Evolutionary conservation across 2,888 invertebrate genomes (phyloP), one percentile per base, ranked within the genome.

Genomic region (Leptinotarsa haldemani): DNA sequence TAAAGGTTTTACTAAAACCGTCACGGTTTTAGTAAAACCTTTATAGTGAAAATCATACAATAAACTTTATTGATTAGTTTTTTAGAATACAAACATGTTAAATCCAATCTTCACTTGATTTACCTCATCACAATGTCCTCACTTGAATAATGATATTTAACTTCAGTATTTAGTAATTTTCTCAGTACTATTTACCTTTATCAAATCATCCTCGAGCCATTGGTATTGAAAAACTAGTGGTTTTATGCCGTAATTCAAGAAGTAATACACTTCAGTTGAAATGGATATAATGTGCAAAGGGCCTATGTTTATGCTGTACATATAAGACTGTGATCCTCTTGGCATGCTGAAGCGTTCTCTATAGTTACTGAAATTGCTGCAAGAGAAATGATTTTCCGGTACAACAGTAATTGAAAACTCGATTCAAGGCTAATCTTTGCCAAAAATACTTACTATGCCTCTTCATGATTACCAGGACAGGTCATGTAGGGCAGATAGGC

Each of bases 241-340:
- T 66, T 81, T 81, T 7, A 80, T 22, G 3, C 98, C 98, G 85
- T 95, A 98, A 82, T 95, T 90, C 53, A 95, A 88, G 87, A 93
- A 98, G 88, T 97, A 99, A 88, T 98, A 99, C 72, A 94, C 94
- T 89, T 99, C 99, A 0, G 98, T 97, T 74, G 96, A 95, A 81
- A 99, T 92, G 25, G 94, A 94, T 70, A 99, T 92, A 83, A 99
- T 94, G 88, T 97, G 97, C 18, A 95, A 91, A 0, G 95, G 95
- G 0, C 97, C 97, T 78, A 97, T 86, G 87, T 97, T 91, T 86
- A 96, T 96, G 85, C 97, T 97, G 88, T 94, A 96, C 91, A 92
- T 94, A 83, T 95, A 89, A 79, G 92, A 93, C 73, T 94, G 91
- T 4, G 89, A 87, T 18, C 88, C 88, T 22, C 94, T 93, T 0